phyloP scores from a whole-genome alignment of 1,140 invertebrate species.

The Druon quercuslanigerum region DNA sequence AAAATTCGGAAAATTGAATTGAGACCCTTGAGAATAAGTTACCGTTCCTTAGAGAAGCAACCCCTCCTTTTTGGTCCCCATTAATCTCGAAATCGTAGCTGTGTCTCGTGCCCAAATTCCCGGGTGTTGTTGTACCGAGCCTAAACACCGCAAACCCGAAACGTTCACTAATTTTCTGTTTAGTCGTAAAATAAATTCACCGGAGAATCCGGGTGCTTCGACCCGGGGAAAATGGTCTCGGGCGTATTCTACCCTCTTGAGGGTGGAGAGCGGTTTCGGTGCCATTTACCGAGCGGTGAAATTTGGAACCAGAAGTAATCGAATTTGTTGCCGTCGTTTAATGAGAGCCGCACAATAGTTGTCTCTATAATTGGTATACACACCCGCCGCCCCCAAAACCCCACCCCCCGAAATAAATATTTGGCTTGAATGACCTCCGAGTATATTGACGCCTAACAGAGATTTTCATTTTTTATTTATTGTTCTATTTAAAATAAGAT shows the following conservation, averaged over 20 bases:
- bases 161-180: constrained; percentile 74
- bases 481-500: neutral
- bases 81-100: constrained; percentile 51
- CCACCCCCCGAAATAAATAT: constrained; percentile 60
- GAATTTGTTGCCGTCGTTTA: constrained; percentile 75
- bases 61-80: constrained; percentile 41
- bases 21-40: too few species aligned
- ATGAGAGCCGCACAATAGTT: constrained; percentile 74
- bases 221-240: constrained; percentile 69
- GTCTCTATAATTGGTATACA: constrained; percentile 73
- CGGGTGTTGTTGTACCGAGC: constrained; percentile 37
- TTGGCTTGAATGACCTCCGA: constrained; percentile 55
- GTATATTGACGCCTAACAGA: constrained; percentile 42
- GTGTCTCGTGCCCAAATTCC: constrained; percentile 38
- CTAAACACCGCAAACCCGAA: constrained; percentile 69
- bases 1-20: too few species aligned
- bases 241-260: constrained; percentile 60
- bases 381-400: constrained; percentile 48
- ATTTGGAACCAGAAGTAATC: constrained; percentile 74
- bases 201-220: constrained; percentile 57
- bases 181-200: constrained; percentile 74
- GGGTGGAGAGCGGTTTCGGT: constrained; percentile 55
- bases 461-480: constrained; percentile 43
- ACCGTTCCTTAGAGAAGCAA: neutral
- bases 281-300: constrained; percentile 67